Conservation (phyloP, 2,888 invertebrate species). For the Epinotia nisella region DNA sequence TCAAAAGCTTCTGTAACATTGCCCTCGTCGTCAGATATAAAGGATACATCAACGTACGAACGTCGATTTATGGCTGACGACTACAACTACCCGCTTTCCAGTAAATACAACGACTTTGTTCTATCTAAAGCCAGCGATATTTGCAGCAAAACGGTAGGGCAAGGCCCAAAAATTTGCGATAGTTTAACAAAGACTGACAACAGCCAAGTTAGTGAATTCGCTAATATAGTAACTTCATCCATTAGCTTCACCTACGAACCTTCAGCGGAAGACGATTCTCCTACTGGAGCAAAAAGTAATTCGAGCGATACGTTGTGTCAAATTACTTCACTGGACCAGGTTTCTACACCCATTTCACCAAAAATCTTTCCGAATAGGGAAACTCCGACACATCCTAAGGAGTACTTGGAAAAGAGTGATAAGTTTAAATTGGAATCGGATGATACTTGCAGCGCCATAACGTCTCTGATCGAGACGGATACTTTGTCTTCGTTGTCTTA, state of each 20-base stretch:
- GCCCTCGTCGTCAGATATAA: conserved; percentile 68
- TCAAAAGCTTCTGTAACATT: conserved; percentile 69
- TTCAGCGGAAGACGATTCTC: conserved; percentile 78
- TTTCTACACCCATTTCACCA: conserved; percentile 84
- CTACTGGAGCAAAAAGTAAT: conserved; percentile 78
- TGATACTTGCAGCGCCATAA: conserved; percentile 80
- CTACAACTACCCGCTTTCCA: conserved; percentile 71
- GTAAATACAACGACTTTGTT: conserved; percentile 76
- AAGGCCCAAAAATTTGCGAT: conserved; percentile 74
- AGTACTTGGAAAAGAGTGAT: conserved; percentile 71
- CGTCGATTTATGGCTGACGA: conserved; percentile 68
- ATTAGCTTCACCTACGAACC: conserved; percentile 82
- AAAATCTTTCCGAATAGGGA: conserved; percentile 77
- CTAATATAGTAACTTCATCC: conserved; percentile 80
- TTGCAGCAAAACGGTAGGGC: conserved; percentile 71
- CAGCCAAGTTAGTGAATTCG: conserved; percentile 82
- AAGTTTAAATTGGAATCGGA: conserved; percentile 74
- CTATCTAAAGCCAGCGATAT: conserved; percentile 74
- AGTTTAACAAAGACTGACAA: conserved; percentile 77
- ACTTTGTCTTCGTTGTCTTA: conserved; percentile 77
- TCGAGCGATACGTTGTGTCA: conserved; percentile 84
- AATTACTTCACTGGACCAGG: conserved; percentile 81
- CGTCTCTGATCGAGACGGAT: conserved; percentile 78
- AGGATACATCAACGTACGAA: conserved; percentile 68
- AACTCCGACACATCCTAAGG: conserved; percentile 70